Percentiles rank a stretch among this genome's conserved stretches.
These are phyloP conservation scores for Drosophila serrata DNA, from an alignment of 1,140 invertebrate species.

Conservation along the genomic window DNA sequence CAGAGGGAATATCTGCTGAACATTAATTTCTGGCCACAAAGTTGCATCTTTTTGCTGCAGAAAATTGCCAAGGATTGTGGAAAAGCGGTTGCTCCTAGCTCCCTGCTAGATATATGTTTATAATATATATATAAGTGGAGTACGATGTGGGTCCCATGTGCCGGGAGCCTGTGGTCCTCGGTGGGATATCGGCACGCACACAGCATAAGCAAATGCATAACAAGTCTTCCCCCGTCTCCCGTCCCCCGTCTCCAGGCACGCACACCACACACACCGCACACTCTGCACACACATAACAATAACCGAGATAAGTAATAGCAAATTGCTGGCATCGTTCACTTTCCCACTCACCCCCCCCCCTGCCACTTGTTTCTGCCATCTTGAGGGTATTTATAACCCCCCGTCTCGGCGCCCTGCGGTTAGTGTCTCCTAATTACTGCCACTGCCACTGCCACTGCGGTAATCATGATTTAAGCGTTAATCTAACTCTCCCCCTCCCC, in stretches of 20 bases:
- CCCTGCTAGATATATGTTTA: conserved; percentile 2
- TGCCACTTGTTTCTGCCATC: conserved; percentile 48
- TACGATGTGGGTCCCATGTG: conserved; percentile 24
- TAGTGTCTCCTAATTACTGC: conserved; percentile 70
- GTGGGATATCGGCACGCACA: conserved; percentile 63
- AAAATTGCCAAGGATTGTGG: conserved; percentile 25
- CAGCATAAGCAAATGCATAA: conserved; percentile 68
- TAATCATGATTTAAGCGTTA: conserved; percentile 78
- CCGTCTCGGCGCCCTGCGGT: conserved; percentile 11
- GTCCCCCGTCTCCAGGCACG: conserved; percentile 9
- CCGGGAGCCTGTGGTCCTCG: conserved; percentile 10
- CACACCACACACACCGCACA: conserved; percentile 6
- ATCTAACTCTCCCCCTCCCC: conserved; percentile 37
- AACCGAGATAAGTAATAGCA: conserved; percentile 76
- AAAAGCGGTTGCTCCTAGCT: conserved; percentile 18
- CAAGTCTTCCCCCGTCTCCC: conserved; percentile 25
- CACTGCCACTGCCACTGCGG: conserved; percentile 56
- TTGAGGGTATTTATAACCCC: conserved; percentile 60
- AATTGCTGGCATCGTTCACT: conserved; percentile 67
- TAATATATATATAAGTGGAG: not conserved
- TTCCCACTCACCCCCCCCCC: conserved; percentile 4
- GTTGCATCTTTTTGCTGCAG: conserved; percentile 23
- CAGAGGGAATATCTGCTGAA: not conserved
- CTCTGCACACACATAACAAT: conserved; percentile 53
- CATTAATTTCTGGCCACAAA: conserved; percentile 18